Percentiles rank a stretch among this genome's conserved stretches.
Evolutionary conservation across 2,888 invertebrate species (phyloP).

Genomic region (Macrophya annulata): DNA sequence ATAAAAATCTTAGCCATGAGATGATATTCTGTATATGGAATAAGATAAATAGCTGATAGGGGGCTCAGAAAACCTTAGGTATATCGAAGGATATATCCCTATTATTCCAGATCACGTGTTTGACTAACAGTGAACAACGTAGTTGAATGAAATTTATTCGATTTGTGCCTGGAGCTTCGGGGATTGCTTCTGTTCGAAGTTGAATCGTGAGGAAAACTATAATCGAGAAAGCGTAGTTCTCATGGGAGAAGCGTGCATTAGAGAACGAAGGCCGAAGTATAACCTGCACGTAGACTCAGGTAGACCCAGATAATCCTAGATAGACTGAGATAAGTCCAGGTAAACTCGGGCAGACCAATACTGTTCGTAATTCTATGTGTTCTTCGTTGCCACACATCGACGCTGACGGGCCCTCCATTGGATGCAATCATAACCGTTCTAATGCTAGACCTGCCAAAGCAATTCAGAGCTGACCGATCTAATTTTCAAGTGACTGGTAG

Average conservation of each 20-base stretch:
- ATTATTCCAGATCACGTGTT: background rate
- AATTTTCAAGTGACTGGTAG: slow-evolving; percentile 52
- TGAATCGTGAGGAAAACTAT: slow-evolving; percentile 28
- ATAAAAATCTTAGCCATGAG: background rate
- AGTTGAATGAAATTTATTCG: slow-evolving; percentile 39
- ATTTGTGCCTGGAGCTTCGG: background rate
- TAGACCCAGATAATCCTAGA: slow-evolving; percentile 37
- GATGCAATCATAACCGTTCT: slow-evolving; percentile 53
- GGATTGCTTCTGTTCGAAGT: slow-evolving; percentile 38
- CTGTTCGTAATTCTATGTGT: slow-evolving; percentile 52
- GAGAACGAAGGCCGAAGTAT: background rate
- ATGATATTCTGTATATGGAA: background rate
- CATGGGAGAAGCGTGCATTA: slow-evolving; percentile 15
- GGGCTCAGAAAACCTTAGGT: background rate
- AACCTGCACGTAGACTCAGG: slow-evolving; percentile 13
- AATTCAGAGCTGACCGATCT: slow-evolving; percentile 53
- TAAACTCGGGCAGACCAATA: slow-evolving; percentile 38
- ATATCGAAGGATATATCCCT: slow-evolving; percentile 9
- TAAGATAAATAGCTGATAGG: background rate
- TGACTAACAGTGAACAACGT: background rate
- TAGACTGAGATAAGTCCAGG: slow-evolving; percentile 40
- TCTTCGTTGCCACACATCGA: slow-evolving; percentile 53
- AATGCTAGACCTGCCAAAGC: slow-evolving; percentile 51
- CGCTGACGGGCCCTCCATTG: slow-evolving; percentile 37
- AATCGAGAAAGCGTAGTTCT: slow-evolving; percentile 47